phyloP scores from a whole-genome alignment of 2,797 vertebrate species.

The Ateles fusciceps region DNA sequence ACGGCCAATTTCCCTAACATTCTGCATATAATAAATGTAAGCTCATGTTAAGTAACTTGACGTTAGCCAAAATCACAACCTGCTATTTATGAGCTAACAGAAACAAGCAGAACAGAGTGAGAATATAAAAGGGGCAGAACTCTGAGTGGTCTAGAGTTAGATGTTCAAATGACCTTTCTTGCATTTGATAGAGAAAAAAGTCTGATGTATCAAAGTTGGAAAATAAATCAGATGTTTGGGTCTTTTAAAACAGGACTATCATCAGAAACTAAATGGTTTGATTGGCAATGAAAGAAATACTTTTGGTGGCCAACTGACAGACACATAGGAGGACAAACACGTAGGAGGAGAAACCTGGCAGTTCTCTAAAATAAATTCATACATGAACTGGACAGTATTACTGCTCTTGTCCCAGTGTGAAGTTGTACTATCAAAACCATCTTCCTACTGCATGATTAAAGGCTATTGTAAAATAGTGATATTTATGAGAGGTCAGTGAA shows the following conservation, averaged over 20 bases:
- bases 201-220: not conserved
- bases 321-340: not conserved
- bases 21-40: not conserved
- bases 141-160: not conserved
- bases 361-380: conserved; percentile 31
- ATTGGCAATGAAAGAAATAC: not conserved
- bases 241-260: not conserved
- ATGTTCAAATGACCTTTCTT: not conserved
- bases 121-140: not conserved
- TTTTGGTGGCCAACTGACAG: not conserved
- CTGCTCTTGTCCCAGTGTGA: not conserved
- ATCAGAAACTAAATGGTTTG: not conserved
- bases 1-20: not conserved
- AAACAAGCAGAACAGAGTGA: not conserved
- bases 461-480: not conserved
- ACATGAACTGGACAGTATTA: not conserved
- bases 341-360: not conserved
- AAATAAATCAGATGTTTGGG: not conserved
- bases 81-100: not conserved
- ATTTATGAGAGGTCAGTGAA: not conserved
- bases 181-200: not conserved
- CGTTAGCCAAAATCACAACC: not conserved
- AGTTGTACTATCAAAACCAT: not conserved
- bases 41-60: not conserved
- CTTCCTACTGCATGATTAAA: not conserved